Evolutionary conservation across 1,140 invertebrate species (phyloP), one percentile per base, ranked within the genome.

Genomic region (Anoplolepis gracilipes): DNA sequence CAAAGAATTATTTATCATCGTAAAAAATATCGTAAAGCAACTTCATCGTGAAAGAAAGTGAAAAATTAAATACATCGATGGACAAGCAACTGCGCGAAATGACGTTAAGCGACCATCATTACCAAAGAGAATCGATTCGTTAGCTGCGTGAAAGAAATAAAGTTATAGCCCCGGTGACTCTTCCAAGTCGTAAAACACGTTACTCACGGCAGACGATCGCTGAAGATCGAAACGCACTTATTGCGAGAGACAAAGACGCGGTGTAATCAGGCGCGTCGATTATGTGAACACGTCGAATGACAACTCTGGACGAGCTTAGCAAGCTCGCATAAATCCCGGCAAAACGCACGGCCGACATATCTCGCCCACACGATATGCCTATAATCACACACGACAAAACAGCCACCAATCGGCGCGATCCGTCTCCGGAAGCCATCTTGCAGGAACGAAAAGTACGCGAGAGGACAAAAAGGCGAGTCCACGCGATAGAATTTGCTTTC

Each of bases 251-350:
- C 28, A 69, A 19, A 77, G 28, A 49, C 39, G 55, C 55, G 7
- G 55, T 46, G 61, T 33, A 25, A 59, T 42, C 78, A n/a, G 79
- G 30, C 61, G 70, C 67, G 73, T 16, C 82, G 85, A 81, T 88
- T 87, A 87, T 85, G 81, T 76, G 67, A 81, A 84, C 76, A 57
- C 67, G 42, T 61, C 85, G 81, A 85, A 85, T 81, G 77, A 82
- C 77, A n/a, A 87, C 85, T 87, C 72, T 59, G 39, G 36, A 75
- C 84, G 69, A 49, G 16, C 79, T 85, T 79, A 22, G 75, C 84
- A 76, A 67, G 85, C 70, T 77, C 77, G 86, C 82, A 75, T 79
- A 88, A 79, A 85, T 77, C 81, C 57, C 69, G 42, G 79, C 81
- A 84, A 70, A 87, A 53, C 69, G 70, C 53, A 36, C 72, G 30